Conservation (phyloP, 2,888 invertebrate genomes). For the Empis stercorea region DNA sequence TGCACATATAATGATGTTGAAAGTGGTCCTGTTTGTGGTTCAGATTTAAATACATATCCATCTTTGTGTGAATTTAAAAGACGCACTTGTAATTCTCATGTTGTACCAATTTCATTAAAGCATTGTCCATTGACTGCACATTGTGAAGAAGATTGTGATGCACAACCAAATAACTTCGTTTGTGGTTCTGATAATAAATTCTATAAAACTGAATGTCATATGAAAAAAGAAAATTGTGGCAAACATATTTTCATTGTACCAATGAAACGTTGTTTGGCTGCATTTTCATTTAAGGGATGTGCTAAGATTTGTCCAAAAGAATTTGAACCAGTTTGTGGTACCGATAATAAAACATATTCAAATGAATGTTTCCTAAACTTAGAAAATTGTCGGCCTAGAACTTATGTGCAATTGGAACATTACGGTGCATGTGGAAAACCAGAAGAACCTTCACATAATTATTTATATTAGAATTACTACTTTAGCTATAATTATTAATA, state of each 20-base stretch:
- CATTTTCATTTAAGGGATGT: slow-evolving; percentile 77
- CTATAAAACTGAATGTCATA: slow-evolving; percentile 80
- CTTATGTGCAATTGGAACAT: slow-evolving; percentile 62
- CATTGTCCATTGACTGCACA: slow-evolving; percentile 78
- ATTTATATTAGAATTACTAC: slow-evolving; percentile 50
- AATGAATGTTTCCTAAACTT: slow-evolving; percentile 86
- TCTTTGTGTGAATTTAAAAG: slow-evolving; percentile 73
- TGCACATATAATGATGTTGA: slow-evolving; percentile 44
- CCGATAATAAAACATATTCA: slow-evolving; percentile 82
- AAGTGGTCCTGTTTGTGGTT: slow-evolving; percentile 70
- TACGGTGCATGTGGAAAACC: slow-evolving; percentile 79
- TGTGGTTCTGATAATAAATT: slow-evolving; percentile 85
- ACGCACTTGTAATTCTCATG: slow-evolving; percentile 74
- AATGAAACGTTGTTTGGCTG: slow-evolving; percentile 69
- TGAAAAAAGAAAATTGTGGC: slow-evolving; percentile 83
- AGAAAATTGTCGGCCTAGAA: slow-evolving; percentile 78
- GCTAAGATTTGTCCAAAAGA: slow-evolving; percentile 75
- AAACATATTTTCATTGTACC: slow-evolving; percentile 88
- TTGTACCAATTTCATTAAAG: slow-evolving; percentile 66
- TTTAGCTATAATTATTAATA: background rate
- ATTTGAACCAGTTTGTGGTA: slow-evolving; percentile 87
- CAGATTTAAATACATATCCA: slow-evolving; percentile 80
- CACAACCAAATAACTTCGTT: slow-evolving; percentile 58
- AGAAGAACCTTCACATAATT: slow-evolving; percentile 75
- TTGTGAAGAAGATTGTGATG: slow-evolving; percentile 48